Conservation (phyloP, 1,140 invertebrate genomes). For the Neodiprion pinetum region DNA sequence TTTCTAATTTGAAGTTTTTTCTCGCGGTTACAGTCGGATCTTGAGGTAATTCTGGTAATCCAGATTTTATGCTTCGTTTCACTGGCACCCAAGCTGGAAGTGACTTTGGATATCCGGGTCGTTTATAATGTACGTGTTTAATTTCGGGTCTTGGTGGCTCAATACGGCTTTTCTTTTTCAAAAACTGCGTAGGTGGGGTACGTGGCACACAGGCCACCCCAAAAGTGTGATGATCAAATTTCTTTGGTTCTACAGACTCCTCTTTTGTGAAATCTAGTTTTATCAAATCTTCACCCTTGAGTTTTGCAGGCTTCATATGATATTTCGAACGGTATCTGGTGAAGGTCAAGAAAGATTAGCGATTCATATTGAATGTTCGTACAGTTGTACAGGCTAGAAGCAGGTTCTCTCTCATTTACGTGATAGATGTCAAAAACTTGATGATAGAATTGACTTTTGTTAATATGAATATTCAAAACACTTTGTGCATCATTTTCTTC, state of each 20-base stretch:
- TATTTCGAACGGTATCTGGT: slow-evolving; percentile 26
- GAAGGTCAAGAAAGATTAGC: background rate
- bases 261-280: slow-evolving; percentile 11
- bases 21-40: slow-evolving; percentile 32
- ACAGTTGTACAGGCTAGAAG: background rate
- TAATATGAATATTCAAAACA: too few relatives aligned
- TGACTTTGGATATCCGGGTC: slow-evolving; percentile 30
- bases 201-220: slow-evolving; percentile 66
- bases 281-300: background rate
- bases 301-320: background rate
- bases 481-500: background rate
- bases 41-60: slow-evolving; percentile 32
- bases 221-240: slow-evolving; percentile 61
- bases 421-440: too few relatives aligned
- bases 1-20: slow-evolving; percentile 64
- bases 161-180: slow-evolving; percentile 63
- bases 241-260: slow-evolving; percentile 28
- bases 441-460: too few relatives aligned
- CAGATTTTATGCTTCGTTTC: slow-evolving; percentile 25
- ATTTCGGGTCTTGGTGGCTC: slow-evolving; percentile 21
- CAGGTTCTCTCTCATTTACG: background rate
- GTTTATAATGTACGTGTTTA: slow-evolving; percentile 34
- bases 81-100: slow-evolving; percentile 37
- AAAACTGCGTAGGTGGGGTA: slow-evolving; percentile 63
- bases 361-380: too few relatives aligned